These are phyloP conservation scores for Cephalotes varians DNA, from an alignment of 2,888 invertebrate genomes.

Conservation along the genomic window DNA sequence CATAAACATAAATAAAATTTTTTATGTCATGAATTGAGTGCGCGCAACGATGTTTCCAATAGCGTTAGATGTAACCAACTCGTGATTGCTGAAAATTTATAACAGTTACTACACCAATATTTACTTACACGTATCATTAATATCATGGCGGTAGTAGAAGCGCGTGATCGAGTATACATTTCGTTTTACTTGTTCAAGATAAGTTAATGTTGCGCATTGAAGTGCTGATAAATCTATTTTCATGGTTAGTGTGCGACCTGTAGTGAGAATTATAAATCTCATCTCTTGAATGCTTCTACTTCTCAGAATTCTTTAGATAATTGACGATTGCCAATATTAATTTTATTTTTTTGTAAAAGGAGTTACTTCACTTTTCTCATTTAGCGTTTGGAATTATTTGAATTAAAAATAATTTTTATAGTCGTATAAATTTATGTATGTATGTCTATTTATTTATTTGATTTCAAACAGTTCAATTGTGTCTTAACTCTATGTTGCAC, in stretches of 20 bases:
- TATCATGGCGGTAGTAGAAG: too few relatives aligned
- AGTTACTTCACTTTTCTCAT: neutral
- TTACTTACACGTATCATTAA: slow-evolving; percentile 24
- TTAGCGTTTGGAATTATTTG: neutral
- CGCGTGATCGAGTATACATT: neutral
- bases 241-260: neutral
- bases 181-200: neutral
- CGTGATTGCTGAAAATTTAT: slow-evolving; percentile 50
- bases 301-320: neutral
- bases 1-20: slow-evolving; percentile 4
- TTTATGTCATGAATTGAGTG: neutral
- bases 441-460: neutral
- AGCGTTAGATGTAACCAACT: neutral
- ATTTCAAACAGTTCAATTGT: neutral
- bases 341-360: neutral
- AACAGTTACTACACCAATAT: slow-evolving; percentile 1
- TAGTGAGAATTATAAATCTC: neutral
- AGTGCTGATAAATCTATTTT: neutral
- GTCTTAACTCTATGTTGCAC: too few relatives aligned
- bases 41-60: neutral
- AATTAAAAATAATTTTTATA: neutral
- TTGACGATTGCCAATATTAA: neutral
- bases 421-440: neutral
- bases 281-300: neutral
- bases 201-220: neutral